These are phyloP conservation scores for Dendronephthya gigantea DNA, from an alignment of 64 coral and sea anemone species.

Conservation along the genomic window DNA sequence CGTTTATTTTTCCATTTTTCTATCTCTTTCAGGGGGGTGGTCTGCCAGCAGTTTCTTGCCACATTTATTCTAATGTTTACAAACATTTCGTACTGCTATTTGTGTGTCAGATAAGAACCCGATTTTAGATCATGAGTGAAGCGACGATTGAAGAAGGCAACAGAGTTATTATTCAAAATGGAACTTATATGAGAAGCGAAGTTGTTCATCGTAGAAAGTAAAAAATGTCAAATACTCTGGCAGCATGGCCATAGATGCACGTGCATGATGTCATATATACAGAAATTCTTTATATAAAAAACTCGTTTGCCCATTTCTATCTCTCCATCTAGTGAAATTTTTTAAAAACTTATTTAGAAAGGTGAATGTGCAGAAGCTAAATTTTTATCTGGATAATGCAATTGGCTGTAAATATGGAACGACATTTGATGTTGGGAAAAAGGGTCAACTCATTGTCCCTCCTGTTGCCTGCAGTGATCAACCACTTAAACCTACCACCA, in stretches of 20 bases:
- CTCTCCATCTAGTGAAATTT: not conserved
- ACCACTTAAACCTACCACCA: not conserved
- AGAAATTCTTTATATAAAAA: no score
- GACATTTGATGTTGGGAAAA: constrained; percentile 64
- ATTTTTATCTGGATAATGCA: constrained; percentile 71
- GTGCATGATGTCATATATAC: not conserved
- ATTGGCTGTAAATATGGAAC: constrained; percentile 59
- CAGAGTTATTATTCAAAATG: not conserved
- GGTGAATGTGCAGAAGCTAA: constrained; percentile 52
- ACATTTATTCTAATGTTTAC: no score
- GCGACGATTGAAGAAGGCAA: not conserved
- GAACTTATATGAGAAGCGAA: not conserved
- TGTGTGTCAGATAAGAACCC: not conserved
- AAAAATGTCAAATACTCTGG: not conserved
- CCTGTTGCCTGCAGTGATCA: not conserved
- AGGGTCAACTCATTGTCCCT: constrained; percentile 17
- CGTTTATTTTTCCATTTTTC: no score
- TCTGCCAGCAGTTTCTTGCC: no score
- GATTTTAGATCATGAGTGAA: not conserved
- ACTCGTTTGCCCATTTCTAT: no score
- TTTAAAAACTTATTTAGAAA: constrained; percentile 27
- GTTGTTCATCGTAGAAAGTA: not conserved
- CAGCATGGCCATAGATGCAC: not conserved
- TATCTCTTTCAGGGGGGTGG: no score
- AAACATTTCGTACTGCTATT: not conserved